These are phyloP conservation scores for Sebastes glaucus DNA, from an alignment of 2,797 vertebrate species.

Conservation along the genomic window DNA sequence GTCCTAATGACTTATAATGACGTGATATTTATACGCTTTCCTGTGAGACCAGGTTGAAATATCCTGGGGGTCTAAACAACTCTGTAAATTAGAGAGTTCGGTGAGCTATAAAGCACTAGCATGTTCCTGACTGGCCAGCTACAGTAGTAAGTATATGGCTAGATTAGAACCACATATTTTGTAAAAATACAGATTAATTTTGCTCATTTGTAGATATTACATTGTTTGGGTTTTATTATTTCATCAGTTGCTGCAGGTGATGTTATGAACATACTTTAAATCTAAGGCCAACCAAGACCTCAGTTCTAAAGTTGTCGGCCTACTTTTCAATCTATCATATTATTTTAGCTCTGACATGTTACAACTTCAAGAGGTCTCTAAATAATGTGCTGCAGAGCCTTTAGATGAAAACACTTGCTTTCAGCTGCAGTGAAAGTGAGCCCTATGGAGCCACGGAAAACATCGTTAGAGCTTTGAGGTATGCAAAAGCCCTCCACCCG, in stretches of 20 bases:
- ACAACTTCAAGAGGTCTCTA: slow-evolving; percentile 2
- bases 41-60: no score
- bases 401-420: slow-evolving; percentile 47
- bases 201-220: background rate
- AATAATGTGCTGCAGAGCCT: slow-evolving; percentile 2
- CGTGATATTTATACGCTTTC: no score
- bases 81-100: no score
- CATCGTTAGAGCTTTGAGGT: slow-evolving; percentile 32
- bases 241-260: background rate
- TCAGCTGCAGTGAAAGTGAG: slow-evolving; percentile 32
- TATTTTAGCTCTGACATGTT: slow-evolving; percentile 8
- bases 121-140: background rate
- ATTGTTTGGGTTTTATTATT: background rate
- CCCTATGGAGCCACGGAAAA: slow-evolving; percentile 22
- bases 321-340: background rate
- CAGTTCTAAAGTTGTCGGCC: background rate
- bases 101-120: background rate
- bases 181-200: background rate
- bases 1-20: rapidly evolving
- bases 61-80: no score
- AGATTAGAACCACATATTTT: background rate
- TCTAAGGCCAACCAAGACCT: background rate
- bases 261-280: background rate
- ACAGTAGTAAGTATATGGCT: background rate
- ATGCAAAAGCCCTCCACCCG: slow-evolving; percentile 29